These are phyloP conservation scores for Latrodectus hesperus DNA, from an alignment of 2,888 invertebrate genomes.

Conservation along the genomic window DNA sequence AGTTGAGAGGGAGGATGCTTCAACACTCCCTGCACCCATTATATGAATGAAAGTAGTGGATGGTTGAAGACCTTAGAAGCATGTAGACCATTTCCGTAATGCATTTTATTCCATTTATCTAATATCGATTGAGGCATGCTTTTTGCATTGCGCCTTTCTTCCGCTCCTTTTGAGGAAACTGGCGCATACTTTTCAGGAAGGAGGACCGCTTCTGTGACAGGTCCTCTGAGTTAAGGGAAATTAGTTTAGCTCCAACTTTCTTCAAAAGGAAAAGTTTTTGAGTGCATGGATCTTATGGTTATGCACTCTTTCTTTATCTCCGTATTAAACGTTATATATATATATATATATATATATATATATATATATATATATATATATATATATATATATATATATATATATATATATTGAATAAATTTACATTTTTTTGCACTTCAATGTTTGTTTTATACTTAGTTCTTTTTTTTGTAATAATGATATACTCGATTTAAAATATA, in stretches of 20 bases:
- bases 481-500: too few relatives aligned
- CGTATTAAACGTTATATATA: too few relatives aligned
- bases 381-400: too few relatives aligned
- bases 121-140: conserved; percentile 41
- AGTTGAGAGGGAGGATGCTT: background rate
- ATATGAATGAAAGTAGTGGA: conserved; percentile 36
- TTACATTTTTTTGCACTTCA: too few relatives aligned
- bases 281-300: background rate
- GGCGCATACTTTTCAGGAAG: background rate
- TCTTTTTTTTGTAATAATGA: too few relatives aligned
- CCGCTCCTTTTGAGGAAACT: background rate
- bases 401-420: too few relatives aligned
- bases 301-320: too few relatives aligned
- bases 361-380: background rate
- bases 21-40: conserved; percentile 42
- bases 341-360: background rate
- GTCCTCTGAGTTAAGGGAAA: background rate
- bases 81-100: conserved; percentile 50
- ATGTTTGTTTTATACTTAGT: too few relatives aligned
- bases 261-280: background rate
- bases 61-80: conserved; percentile 4
- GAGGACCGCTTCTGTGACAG: background rate
- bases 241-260: background rate
- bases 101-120: conserved; percentile 45
- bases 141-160: conserved; percentile 38